These are phyloP conservation scores for Crotophaga sulcirostris DNA, from an alignment of 2,113 vertebrate genomes.

Conservation along the genomic window DNA sequence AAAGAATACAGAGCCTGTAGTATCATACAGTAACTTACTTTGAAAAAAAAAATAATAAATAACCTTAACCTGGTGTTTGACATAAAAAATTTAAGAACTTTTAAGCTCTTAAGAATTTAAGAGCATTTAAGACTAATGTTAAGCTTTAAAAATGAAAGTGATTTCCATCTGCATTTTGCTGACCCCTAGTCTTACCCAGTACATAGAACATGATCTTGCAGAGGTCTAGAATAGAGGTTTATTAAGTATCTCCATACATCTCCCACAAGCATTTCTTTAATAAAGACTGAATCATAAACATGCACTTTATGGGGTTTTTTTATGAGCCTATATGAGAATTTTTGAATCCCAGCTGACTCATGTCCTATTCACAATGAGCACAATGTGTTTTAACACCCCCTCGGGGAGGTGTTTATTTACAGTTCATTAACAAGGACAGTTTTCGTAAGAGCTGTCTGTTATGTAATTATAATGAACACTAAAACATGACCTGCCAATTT, in stretches of 20 bases:
- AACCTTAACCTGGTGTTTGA: not conserved
- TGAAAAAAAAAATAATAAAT: not conserved
- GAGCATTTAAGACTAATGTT: not conserved
- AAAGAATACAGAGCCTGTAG: not conserved
- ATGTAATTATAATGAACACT: constrained; percentile 52
- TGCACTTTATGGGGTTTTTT: not conserved
- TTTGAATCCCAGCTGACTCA: constrained; percentile 11
- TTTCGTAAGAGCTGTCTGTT: constrained; percentile 50
- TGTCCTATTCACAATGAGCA: not conserved
- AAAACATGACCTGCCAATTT: not conserved
- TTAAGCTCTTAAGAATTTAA: too few relatives aligned
- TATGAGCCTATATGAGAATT: not conserved
- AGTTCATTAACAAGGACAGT: constrained; percentile 63
- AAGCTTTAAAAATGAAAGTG: not conserved
- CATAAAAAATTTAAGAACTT: not conserved
- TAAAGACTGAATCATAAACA: constrained; percentile 28
- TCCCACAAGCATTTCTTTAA: not conserved
- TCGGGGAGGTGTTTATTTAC: constrained; percentile 34
- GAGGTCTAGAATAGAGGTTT: not conserved
- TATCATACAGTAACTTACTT: not conserved
- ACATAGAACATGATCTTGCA: not conserved
- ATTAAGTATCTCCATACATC: not conserved
- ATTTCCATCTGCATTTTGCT: not conserved
- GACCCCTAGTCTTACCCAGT: not conserved
- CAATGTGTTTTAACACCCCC: not conserved